phyloP scores from a whole-genome alignment of 30 jellyfish, hydroid and myxozoan genomes.

The Hydractinia echinata region DNA sequence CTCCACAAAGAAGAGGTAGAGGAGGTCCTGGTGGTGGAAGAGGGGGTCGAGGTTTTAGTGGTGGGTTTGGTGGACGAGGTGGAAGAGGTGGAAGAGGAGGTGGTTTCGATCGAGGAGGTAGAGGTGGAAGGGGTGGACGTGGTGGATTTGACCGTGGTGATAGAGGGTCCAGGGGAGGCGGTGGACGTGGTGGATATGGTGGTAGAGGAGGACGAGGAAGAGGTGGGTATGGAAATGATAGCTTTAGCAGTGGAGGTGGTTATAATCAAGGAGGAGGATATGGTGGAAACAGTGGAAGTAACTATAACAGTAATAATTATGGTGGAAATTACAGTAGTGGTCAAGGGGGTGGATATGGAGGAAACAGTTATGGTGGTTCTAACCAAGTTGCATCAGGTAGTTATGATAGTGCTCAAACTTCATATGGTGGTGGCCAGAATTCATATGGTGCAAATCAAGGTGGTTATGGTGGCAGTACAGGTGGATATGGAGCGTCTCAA shows the following conservation, averaged over 20 bases:
- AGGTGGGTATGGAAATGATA: slow-evolving; percentile 55
- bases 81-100: slow-evolving; percentile 33
- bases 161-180: slow-evolving; percentile 74
- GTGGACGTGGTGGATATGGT: slow-evolving; percentile 76
- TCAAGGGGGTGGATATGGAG: slow-evolving; percentile 76
- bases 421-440: not conserved
- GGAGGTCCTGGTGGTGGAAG: slow-evolving; percentile 70
- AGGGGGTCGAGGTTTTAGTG: slow-evolving; percentile 65
- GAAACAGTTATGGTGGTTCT: not conserved
- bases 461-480: not conserved
- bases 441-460: slow-evolving; percentile 34
- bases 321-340: slow-evolving; percentile 47
- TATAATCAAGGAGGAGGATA: slow-evolving; percentile 7
- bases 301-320: slow-evolving; percentile 31
- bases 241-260: slow-evolving; percentile 43
- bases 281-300: slow-evolving; percentile 46
- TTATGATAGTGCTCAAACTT: not conserved
- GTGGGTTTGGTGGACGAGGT: slow-evolving; percentile 66
- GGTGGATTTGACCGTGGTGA: slow-evolving; percentile 72
- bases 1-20: slow-evolving; percentile 51
- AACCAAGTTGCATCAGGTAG: slow-evolving; percentile 10
- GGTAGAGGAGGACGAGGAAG: slow-evolving; percentile 63
- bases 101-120: slow-evolving; percentile 51
- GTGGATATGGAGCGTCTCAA: slow-evolving; percentile 19
- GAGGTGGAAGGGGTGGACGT: slow-evolving; percentile 70